Evolutionary conservation across 1,140 invertebrate species (phyloP).

Genomic region (Holotrichia oblita): DNA sequence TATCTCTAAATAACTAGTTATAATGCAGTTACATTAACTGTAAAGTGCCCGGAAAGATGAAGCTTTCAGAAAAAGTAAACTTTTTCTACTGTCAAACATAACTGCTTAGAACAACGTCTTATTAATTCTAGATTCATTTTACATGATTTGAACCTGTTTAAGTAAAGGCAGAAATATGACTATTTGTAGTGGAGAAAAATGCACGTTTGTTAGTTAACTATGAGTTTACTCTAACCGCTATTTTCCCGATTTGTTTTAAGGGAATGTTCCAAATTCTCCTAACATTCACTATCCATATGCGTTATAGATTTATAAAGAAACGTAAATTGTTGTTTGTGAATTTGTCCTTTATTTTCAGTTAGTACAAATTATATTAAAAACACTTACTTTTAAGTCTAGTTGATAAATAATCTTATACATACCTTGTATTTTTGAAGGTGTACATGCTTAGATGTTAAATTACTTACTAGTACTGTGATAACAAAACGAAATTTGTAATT

Average conservation of each 20-base stretch:
- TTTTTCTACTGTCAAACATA: background rate
- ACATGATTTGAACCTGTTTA: no score
- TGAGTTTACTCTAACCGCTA: background rate
- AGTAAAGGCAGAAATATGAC: background rate
- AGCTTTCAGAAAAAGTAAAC: background rate
- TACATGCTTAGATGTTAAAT: background rate
- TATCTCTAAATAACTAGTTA: conserved; percentile 4
- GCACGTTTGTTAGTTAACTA: background rate
- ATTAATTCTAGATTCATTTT: background rate
- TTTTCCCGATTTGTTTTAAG: background rate
- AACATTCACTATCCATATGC: background rate
- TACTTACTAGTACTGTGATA: conserved; percentile 22
- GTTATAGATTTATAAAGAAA: background rate
- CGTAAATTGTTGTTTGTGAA: background rate
- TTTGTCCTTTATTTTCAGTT: background rate
- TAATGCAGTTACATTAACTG: conserved; percentile 20
- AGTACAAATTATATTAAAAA: background rate
- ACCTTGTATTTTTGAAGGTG: background rate
- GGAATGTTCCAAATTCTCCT: background rate
- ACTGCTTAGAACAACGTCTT: background rate
- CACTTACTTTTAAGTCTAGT: background rate
- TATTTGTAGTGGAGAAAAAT: background rate
- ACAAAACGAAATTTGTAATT: background rate
- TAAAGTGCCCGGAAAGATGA: background rate
- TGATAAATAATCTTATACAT: background rate